These are phyloP conservation scores for Opisthocomus hoazin DNA, from an alignment of 2,113 vertebrate genomes.

Conservation along the genomic window DNA sequence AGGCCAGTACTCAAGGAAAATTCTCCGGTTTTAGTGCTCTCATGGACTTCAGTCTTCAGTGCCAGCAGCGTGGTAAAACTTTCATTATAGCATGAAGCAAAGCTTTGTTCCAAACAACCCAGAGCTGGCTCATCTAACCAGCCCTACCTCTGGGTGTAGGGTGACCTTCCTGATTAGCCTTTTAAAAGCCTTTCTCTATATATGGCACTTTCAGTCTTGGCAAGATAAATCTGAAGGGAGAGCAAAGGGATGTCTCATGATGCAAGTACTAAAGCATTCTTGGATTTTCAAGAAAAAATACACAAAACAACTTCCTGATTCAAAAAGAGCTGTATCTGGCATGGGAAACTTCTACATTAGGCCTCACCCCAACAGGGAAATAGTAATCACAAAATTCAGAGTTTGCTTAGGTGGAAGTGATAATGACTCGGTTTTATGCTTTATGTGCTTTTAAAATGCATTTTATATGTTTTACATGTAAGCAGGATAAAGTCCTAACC, in stretches of 20 bases:
- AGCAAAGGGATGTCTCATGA: conserved; percentile 60
- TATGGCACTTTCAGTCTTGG: conserved; percentile 49
- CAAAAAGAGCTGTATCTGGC: conserved; percentile 37
- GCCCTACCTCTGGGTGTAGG: conserved; percentile 35
- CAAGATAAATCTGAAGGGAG: conserved; percentile 50
- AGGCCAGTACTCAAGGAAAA: neutral
- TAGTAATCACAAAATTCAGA: conserved; percentile 31
- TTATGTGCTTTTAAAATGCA: neutral
- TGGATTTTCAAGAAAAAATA: conserved; percentile 63
- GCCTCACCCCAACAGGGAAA: conserved; percentile 1
- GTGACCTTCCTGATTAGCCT: conserved; percentile 28
- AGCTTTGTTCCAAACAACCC: neutral
- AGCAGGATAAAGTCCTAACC: neutral
- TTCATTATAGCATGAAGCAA: neutral
- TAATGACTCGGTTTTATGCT: neutral
- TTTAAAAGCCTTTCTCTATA: conserved; percentile 57
- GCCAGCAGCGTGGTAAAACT: neutral
- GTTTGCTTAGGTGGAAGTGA: conserved; percentile 29
- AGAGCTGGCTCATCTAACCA: neutral
- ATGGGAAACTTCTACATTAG: conserved; percentile 51
- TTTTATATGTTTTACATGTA: neutral
- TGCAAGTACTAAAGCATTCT: conserved; percentile 54
- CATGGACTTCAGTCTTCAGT: neutral
- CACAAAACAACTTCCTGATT: conserved; percentile 63
- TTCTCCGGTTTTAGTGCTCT: neutral